Evolutionary conservation across 2,888 invertebrate species (phyloP).

Genomic region (Drosophila parthenogenetica): DNA sequence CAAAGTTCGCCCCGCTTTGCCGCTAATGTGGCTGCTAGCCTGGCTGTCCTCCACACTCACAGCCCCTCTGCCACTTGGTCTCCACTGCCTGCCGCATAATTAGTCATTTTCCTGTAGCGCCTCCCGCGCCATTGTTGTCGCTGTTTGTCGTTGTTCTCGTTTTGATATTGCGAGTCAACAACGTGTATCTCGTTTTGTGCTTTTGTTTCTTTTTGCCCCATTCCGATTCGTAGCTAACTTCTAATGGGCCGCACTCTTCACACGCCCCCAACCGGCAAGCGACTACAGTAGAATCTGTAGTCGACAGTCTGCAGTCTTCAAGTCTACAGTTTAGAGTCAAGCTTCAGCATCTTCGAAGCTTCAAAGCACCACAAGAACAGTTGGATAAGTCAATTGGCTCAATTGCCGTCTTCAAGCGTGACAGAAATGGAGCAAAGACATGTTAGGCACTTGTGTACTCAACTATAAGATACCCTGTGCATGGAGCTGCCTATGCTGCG

Average conservation of each 20-base stretch:
- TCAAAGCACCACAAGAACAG: conserved; percentile 72
- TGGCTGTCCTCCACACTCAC: conserved; percentile 16
- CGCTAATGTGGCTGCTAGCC: conserved; percentile 66
- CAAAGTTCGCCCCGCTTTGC: conserved; percentile 63
- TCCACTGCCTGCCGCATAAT: conserved; percentile 59
- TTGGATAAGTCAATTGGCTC: conserved; percentile 79
- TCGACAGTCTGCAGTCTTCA: conserved; percentile 4
- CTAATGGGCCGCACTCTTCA: conserved; percentile 69
- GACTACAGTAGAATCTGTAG: background rate
- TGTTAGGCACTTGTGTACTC: conserved; percentile 24
- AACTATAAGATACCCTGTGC: conserved; percentile 13
- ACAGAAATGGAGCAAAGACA: conserved; percentile 76
- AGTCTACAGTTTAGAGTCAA: conserved; percentile 15
- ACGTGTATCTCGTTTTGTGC: conserved; percentile 59
- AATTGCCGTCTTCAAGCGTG: conserved; percentile 82
- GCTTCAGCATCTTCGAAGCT: conserved; percentile 71
- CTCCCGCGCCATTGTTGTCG: conserved; percentile 75
- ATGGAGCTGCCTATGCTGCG: too few species aligned
- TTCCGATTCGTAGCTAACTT: conserved; percentile 22
- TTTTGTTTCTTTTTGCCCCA: conserved; percentile 46
- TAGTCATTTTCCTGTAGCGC: conserved; percentile 75
- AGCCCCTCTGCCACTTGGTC: background rate
- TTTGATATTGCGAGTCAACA: conserved; percentile 66
- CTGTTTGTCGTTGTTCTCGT: conserved; percentile 56
- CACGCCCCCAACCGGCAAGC: conserved; percentile 64